Evolutionary conservation across 35 echinoderm and acorn worm genomes (phyloP), one percentile per base, ranked within the genome.

Genomic region (Heliocidaris erythrogramma): DNA sequence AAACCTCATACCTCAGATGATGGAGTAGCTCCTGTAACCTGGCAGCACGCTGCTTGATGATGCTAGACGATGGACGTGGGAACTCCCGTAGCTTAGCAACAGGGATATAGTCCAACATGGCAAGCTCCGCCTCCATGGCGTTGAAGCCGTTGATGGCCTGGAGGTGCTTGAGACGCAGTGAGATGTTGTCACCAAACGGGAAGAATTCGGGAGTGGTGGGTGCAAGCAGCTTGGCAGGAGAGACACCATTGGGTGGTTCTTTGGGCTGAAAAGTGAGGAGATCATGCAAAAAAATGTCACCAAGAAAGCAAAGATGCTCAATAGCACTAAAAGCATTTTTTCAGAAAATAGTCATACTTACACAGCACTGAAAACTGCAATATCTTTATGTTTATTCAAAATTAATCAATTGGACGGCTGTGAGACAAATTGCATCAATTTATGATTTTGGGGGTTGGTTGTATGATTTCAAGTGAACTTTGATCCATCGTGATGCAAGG

Each of bases 1-100:
- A 24, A 2, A 71, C 65, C 17, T 18, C 93, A 9, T 94, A 78
- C 65, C 65, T 78, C 7, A 78, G 65, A 78, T 78, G 93, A 65
- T 90, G 65, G 18, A 96, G 90, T 12, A 97, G 59, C 85, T 97
- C 96, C 50, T 99, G 98, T 30, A 99, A 78, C 29, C 97, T 96
- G 11, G 98, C 98, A 14, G 98, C 97, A 7, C 98, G 95, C 91
- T 99, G 92, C 95, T 99, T 99, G 32, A 97, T 59, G 50, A 96
- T 92, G 5, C 48, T 71, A 17, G 94, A 6, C 14, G 96, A 86
- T 21, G 98, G 98, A 24, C 97, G 97, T 1, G 98, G 97, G 84
- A 99, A 99, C 95, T 97, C 96, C 30, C 94, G 86, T 2, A 99
- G 93, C 85, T 61, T 96, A 52, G 98, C 97, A 9, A 95, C 97